A percentile compares a stretch with the other conserved stretches of the same genome.
These are phyloP conservation scores for human (Homo sapiens) DNA, from an alignment of 2,113 vertebrate species.

Conservation along the genomic window DNA sequence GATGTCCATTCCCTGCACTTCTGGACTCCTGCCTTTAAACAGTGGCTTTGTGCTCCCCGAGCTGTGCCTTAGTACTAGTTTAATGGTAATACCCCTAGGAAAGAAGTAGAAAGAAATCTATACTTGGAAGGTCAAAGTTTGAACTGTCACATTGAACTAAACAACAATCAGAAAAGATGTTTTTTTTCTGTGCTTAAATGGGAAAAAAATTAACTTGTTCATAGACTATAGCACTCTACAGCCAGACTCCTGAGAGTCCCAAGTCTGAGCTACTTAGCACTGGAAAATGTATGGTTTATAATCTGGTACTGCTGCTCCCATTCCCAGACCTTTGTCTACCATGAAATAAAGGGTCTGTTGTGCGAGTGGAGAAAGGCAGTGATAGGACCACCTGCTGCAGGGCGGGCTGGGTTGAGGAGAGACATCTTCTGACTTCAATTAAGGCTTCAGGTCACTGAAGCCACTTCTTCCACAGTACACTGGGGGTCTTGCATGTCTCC, in stretches of 20 bases:
- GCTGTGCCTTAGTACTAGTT: not conserved
- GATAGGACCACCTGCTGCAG: accelerated
- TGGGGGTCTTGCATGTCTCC: not conserved
- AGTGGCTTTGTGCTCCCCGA: not conserved
- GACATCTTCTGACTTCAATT: not conserved
- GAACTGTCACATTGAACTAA: not conserved
- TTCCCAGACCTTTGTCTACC: not conserved
- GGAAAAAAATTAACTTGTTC: not conserved
- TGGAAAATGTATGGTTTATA: not conserved
- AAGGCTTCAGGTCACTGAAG: not conserved
- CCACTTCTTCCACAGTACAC: not conserved
- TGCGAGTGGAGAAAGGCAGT: not conserved
- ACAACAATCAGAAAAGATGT: not conserved
- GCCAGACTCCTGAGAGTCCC: not conserved
- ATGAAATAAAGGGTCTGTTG: not conserved
- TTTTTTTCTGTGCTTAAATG: not conserved
- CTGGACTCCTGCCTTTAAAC: not conserved
- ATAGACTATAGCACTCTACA: not conserved
- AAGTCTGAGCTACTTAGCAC: not conserved
- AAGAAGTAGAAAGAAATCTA: not conserved
- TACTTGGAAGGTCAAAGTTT: not conserved
- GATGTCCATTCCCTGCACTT: accelerated
- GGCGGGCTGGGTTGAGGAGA: not conserved
- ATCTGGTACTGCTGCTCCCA: not conserved
- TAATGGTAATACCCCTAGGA: not conserved